Conservation (phyloP, 2,888 invertebrate genomes). For the Drosophila emarginata region DNA sequence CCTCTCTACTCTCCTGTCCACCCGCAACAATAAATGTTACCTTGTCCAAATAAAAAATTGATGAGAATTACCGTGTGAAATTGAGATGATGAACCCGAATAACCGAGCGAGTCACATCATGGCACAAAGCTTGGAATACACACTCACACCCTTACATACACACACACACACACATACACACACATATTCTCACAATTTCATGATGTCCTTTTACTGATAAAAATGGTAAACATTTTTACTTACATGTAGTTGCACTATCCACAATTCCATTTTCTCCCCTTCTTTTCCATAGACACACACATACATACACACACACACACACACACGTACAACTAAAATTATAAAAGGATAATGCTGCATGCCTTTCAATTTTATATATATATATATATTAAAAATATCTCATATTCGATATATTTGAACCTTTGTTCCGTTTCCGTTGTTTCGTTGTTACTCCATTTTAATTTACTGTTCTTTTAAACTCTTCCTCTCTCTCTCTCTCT, state of each 20-base stretch:
- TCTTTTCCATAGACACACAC: background rate
- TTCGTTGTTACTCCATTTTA: background rate
- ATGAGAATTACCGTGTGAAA: constrained; percentile 1
- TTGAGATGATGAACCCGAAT: constrained; percentile 7
- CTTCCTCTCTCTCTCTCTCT: too few relatives aligned
- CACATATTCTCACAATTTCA: constrained; percentile 2
- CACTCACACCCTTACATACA: constrained; percentile 24
- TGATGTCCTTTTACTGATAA: constrained; percentile 18
- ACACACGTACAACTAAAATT: constrained; percentile 2
- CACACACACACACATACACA: constrained; percentile 12
- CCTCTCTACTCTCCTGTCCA: constrained; percentile 9
- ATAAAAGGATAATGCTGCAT: constrained; percentile 68
- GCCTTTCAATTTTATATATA: constrained; percentile 70
- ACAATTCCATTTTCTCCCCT: background rate
- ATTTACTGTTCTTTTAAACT: constrained; percentile 13
- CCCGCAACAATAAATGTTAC: background rate
- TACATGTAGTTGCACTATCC: constrained; percentile 26
- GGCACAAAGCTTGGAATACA: constrained; percentile 49
- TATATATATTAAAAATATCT: constrained; percentile 34
- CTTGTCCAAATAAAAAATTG: constrained; percentile 15
- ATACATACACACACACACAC: background rate
- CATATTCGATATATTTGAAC: constrained; percentile 1
- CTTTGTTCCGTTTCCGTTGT: background rate
- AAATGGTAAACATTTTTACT: constrained; percentile 20
- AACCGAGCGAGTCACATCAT: constrained; percentile 16